phyloP scores from a whole-genome alignment of 2,113 vertebrate genomes.

The Pithys albifrons region DNA sequence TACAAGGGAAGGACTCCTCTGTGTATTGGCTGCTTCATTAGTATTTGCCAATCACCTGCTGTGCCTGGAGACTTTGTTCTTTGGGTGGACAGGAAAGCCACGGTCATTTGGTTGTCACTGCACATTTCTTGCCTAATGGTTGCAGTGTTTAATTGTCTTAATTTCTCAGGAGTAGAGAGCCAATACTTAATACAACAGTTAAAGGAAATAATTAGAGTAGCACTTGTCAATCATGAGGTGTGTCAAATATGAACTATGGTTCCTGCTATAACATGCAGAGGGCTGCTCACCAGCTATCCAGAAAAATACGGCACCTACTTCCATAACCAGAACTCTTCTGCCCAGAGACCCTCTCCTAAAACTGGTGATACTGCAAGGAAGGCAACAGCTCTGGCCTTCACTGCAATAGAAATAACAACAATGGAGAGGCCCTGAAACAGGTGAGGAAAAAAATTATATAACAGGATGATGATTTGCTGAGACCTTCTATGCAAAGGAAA shows the following conservation, averaged over 20 bases:
- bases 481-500: background rate
- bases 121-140: background rate
- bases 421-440: background rate
- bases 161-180: background rate
- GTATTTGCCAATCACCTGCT: background rate
- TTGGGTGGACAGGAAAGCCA: background rate
- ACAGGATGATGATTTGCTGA: background rate
- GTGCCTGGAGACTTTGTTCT: background rate
- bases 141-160: constrained; percentile 5
- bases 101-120: background rate
- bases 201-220: background rate
- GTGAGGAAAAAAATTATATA: background rate
- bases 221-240: background rate
- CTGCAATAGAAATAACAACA: background rate
- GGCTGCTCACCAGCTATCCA: background rate
- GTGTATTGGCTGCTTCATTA: background rate
- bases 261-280: background rate
- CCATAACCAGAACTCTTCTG: background rate
- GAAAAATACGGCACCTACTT: background rate
- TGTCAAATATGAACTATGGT: background rate
- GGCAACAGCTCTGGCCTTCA: background rate
- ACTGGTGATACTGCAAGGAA: background rate
- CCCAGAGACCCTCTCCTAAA: background rate
- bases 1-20: background rate
- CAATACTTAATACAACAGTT: background rate